A percentile compares a stretch with the other conserved stretches of the same genome.
Evolutionary conservation across 2,797 vertebrate genomes (phyloP).

Genomic region (Lophius americanus): DNA sequence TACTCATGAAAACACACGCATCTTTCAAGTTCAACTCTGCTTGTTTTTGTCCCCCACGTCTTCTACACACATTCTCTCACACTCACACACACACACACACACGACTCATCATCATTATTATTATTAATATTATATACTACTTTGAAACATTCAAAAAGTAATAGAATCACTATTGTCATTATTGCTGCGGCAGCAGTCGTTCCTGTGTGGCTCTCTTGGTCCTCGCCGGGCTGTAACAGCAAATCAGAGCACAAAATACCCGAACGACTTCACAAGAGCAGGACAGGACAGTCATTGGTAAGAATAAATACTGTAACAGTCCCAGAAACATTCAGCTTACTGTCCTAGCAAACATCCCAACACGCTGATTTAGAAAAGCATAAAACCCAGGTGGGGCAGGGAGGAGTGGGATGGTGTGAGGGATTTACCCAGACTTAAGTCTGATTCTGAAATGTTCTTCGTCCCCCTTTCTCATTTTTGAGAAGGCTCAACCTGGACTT

Average conservation of each 20-base stretch:
- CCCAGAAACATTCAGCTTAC: conserved; percentile 32
- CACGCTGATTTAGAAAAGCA: conserved; percentile 31
- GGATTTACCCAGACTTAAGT: conserved; percentile 22
- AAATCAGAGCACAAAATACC: conserved; percentile 58
- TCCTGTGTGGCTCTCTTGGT: conserved; percentile 64
- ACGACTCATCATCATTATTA: conserved; percentile 31
- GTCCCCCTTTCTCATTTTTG: background rate
- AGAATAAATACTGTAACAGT: conserved; percentile 83
- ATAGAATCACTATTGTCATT: conserved; percentile 67
- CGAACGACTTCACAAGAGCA: conserved; percentile 48
- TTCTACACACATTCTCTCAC: conserved; percentile 37
- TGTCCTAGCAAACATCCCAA: conserved; percentile 19
- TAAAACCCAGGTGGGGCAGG: conserved; percentile 24
- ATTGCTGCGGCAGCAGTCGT: conserved; percentile 69
- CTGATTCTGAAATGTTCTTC: conserved; percentile 28
- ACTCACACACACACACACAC: conserved; percentile 40
- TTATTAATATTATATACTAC: conserved; percentile 62
- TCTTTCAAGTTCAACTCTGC: conserved; percentile 33
- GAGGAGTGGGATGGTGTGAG: conserved; percentile 21
- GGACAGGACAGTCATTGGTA: conserved; percentile 59
- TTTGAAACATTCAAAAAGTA: conserved; percentile 71
- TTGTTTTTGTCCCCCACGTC: conserved; percentile 29
- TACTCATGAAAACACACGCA: conserved; percentile 30
- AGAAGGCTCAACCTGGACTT: conserved; percentile 1
- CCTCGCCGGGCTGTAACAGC: conserved; percentile 49